These are phyloP conservation scores for Platysteira castanea DNA, from an alignment of 2,113 vertebrate species.

Conservation along the genomic window DNA sequence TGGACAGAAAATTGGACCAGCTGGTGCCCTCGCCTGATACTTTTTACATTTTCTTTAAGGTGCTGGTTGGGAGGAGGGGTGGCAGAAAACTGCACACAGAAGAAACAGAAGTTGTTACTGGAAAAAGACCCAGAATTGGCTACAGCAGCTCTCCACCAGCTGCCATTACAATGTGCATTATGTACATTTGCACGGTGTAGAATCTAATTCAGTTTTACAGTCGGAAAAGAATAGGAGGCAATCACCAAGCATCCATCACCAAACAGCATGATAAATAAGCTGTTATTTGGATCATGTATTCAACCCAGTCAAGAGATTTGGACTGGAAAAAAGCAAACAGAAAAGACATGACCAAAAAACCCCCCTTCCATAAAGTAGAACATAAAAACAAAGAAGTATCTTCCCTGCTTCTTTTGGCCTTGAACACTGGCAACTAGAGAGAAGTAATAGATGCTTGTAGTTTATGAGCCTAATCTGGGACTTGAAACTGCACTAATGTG, in stretches of 20 bases:
- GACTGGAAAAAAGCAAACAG: neutral
- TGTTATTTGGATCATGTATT: slow-evolving; percentile 46
- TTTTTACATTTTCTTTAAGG: slow-evolving; percentile 46
- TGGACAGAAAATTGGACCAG: slow-evolving; percentile 45
- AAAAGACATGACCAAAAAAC: neutral
- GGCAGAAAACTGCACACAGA: neutral
- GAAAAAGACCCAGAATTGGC: slow-evolving; percentile 47
- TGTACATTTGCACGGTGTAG: slow-evolving; percentile 60
- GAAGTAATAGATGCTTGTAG: neutral
- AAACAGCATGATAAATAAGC: slow-evolving; percentile 62
- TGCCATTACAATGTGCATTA: slow-evolving; percentile 63
- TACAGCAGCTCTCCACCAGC: slow-evolving; percentile 55
- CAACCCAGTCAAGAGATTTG: slow-evolving; percentile 33
- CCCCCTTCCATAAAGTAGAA: neutral
- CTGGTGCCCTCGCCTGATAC: slow-evolving; percentile 42
- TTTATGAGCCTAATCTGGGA: neutral
- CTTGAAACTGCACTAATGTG: neutral
- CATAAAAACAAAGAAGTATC: neutral
- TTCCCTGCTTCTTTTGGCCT: neutral
- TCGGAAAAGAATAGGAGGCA: slow-evolving; percentile 49
- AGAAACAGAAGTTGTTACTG: slow-evolving; percentile 62
- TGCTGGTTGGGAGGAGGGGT: neutral
- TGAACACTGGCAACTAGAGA: neutral
- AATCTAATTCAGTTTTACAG: slow-evolving; percentile 71
- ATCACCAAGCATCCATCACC: slow-evolving; percentile 60